Percentiles rank a stretch among this genome's conserved stretches.
phyloP scores from a whole-genome alignment of 1,140 invertebrate genomes.

The Microvelia longipes region DNA sequence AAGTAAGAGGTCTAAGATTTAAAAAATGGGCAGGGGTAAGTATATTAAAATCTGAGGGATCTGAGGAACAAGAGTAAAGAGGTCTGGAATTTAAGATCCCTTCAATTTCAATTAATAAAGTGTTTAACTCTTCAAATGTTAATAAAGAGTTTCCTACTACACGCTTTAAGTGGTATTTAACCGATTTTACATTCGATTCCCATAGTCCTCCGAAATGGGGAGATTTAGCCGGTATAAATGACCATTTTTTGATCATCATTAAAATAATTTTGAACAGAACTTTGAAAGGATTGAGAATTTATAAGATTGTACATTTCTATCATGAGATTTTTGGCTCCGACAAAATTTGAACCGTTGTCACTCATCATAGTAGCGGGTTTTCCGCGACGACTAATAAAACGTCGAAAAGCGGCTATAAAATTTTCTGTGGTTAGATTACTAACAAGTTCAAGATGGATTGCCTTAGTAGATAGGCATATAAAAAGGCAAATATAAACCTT shows the following conservation, averaged over 20 bases:
- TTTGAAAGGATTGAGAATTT: too few species aligned
- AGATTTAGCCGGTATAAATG: neutral
- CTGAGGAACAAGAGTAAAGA: constrained; percentile 5
- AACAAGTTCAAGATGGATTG: constrained; percentile 24
- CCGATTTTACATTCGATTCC: neutral
- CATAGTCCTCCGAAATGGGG: constrained; percentile 6
- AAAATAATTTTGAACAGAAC: neutral
- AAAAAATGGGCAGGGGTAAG: neutral
- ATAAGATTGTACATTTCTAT: too few species aligned
- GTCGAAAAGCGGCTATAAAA: constrained; percentile 19
- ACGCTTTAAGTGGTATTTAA: neutral
- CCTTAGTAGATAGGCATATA: constrained; percentile 21
- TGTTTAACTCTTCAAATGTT: constrained; percentile 24
- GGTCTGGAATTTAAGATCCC: constrained; percentile 23
- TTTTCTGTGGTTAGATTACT: constrained; percentile 17
- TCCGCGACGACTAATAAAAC: constrained; percentile 15
- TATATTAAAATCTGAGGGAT: constrained; percentile 6
- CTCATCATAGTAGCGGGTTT: neutral
- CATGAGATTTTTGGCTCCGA: neutral
- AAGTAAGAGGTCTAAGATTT: neutral
- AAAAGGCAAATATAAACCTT: constrained; percentile 26
- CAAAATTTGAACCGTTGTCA: too few species aligned
- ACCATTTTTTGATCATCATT: neutral
- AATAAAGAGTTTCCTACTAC: neutral
- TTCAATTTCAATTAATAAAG: constrained; percentile 22